Evolutionary conservation across 2,888 invertebrate genomes (phyloP), one percentile per base, ranked within the genome.

Genomic region (Selenia dentaria): DNA sequence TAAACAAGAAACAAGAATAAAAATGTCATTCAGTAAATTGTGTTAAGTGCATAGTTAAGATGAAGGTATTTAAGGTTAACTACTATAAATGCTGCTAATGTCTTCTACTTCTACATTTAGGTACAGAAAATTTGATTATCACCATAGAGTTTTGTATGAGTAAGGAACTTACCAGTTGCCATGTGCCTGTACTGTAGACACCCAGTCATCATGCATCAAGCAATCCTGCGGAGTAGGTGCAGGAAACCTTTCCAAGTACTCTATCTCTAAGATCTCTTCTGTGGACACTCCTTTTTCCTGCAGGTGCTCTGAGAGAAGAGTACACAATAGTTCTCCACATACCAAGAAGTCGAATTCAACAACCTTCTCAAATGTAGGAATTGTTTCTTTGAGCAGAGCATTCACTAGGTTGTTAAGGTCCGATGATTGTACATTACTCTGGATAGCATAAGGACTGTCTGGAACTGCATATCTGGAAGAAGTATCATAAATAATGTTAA

Each of bases 191-290:
- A 98, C 94, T 28, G 96, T 94, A 11, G 97, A 95, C n/a, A 99
- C 97, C 99, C 99, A 99, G 76, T 99, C 99, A 83, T 99, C 98
- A 69, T 99, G 98, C 77, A 97, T 92, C 56, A 99, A 90, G 74
- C 97, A 97, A 77, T 98, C 96, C 73, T 97, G 94, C 0, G 99
- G 98, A 67, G 96, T 94, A 0, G 99, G 99, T 0, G 98, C 95
- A 6, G 98, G 97, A 61, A 95, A 95, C 61, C 96, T 93, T 74
- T 97, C 96, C 12, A 99, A 90, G 83, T 99, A 99, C 82, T 99
- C 99, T 36, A 99, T 92, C 57, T 96, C 95, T 57, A 99, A 88
- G 6, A 96, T 95, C 39, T 94, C 93, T 91, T 99, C 99, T 34
- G 94, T 94, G 0, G 96, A 96, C 6, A 95, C 89, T 25, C 93